A percentile compares a stretch with the other conserved stretches of the same genome.
These are phyloP conservation scores for Hirtodrosophila histrioides DNA, from an alignment of 2,888 invertebrate genomes.

Conservation along the genomic window DNA sequence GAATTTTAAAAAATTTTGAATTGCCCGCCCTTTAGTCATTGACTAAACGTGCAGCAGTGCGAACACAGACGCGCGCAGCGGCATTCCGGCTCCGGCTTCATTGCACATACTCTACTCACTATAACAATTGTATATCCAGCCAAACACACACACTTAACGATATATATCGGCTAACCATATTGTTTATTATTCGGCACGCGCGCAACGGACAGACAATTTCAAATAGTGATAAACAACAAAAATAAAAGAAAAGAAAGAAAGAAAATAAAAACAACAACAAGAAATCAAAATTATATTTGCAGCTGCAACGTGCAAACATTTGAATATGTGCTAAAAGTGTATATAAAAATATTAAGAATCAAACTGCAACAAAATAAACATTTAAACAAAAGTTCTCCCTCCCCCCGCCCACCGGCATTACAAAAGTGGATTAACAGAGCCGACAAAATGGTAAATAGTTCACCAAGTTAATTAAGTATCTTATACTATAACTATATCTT, in stretches of 20 bases:
- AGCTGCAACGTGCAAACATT: constrained; percentile 57
- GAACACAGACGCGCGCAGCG: constrained; percentile 76
- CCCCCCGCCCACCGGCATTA: too few relatives aligned
- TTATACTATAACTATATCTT: constrained; percentile 32
- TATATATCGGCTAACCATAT: constrained; percentile 36
- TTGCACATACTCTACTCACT: constrained; percentile 22
- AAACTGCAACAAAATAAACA: constrained; percentile 40
- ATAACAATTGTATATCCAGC: constrained; percentile 16
- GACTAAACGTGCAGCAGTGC: constrained; percentile 83
- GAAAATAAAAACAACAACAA: constrained; percentile 23
- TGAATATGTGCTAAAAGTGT: constrained; percentile 60
- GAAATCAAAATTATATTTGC: constrained; percentile 35
- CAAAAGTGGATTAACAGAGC: constrained; percentile 37
- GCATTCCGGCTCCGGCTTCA: constrained; percentile 57
- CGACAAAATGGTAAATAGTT: constrained; percentile 76
- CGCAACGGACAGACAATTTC: constrained; percentile 47
- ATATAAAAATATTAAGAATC: constrained; percentile 34
- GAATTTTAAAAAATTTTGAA: constrained; percentile 83
- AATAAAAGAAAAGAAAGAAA: constrained; percentile 26
- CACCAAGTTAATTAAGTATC: constrained; percentile 15
- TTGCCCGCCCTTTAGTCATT: constrained; percentile 83
- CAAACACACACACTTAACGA: constrained; percentile 11
- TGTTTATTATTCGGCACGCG: constrained; percentile 65
- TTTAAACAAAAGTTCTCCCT: constrained; percentile 21
- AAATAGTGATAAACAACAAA: constrained; percentile 35